Conservation (phyloP, 2,113 vertebrate species). For the Heterotis niloticus region DNA sequence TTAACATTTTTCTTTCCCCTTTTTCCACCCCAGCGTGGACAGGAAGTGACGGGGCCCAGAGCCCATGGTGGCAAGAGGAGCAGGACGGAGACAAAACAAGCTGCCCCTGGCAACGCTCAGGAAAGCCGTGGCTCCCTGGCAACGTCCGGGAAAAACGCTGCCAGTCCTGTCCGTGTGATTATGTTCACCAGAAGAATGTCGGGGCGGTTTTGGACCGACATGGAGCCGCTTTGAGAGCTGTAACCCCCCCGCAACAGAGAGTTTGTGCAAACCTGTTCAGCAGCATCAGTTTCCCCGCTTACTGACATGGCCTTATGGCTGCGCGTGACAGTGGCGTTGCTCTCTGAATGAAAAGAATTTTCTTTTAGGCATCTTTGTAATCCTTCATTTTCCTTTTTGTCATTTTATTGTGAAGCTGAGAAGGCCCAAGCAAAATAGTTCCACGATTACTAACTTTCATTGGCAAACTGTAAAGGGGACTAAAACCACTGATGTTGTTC, state of each 20-base stretch:
- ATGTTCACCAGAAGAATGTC: constrained; percentile 66
- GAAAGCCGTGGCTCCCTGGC: constrained; percentile 61
- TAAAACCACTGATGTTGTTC: too few relatives aligned
- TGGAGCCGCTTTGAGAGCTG: constrained; percentile 60
- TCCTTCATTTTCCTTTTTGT: background rate
- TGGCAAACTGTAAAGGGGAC: too few relatives aligned
- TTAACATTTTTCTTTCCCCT: constrained; percentile 15
- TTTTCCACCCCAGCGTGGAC: constrained; percentile 17
- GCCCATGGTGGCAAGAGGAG: constrained; percentile 38
- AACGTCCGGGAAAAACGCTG: constrained; percentile 54
- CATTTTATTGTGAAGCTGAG: too few relatives aligned
- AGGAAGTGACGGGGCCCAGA: constrained; percentile 23
- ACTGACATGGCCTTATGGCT: too few relatives aligned
- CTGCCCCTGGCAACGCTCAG: constrained; percentile 54
- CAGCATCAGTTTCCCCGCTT: background rate
- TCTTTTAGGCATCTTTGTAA: too few relatives aligned
- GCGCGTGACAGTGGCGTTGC: too few relatives aligned
- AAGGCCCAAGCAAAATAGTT: background rate
- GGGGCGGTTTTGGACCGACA: constrained; percentile 57
- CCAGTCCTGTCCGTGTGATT: constrained; percentile 61
- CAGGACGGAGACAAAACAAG: constrained; percentile 51
- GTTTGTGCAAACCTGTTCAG: constrained; percentile 13
- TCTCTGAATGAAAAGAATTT: too few relatives aligned
- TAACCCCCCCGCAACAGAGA: constrained; percentile 26
- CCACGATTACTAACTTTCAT: background rate